Conservation (phyloP, 1,140 invertebrate genomes). For the Eumaeus atala region DNA sequence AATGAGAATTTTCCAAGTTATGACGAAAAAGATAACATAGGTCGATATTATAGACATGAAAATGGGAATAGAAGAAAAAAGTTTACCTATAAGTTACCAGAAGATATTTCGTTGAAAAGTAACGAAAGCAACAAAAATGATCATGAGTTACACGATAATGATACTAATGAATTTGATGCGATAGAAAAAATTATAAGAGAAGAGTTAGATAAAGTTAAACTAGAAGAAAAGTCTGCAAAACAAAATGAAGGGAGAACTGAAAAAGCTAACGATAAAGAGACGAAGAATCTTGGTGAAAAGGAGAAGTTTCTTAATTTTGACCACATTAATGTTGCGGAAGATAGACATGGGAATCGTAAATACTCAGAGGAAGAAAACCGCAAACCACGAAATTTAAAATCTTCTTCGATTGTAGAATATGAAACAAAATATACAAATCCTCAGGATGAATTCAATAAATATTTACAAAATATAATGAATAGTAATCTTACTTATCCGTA, state of each 20-base stretch:
- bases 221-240: background rate
- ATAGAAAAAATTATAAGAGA: no score
- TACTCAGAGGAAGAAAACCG: background rate
- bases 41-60: background rate
- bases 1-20: background rate
- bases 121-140: background rate
- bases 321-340: background rate
- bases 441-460: conserved; percentile 3
- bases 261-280: background rate
- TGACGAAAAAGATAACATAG: background rate
- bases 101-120: background rate
- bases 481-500: background rate
- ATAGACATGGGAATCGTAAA: background rate
- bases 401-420: background rate
- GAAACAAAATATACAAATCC: conserved; percentile 13
- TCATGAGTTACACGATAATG: background rate
- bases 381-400: background rate
- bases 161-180: background rate
- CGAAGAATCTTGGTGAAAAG: background rate
- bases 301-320: background rate
- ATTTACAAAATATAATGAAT: background rate
- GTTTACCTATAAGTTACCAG: background rate
- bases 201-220: background rate
- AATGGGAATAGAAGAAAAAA: background rate
- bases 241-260: background rate